phyloP scores from a whole-genome alignment of 1,140 invertebrate genomes.

The Tenebrio molitor region DNA sequence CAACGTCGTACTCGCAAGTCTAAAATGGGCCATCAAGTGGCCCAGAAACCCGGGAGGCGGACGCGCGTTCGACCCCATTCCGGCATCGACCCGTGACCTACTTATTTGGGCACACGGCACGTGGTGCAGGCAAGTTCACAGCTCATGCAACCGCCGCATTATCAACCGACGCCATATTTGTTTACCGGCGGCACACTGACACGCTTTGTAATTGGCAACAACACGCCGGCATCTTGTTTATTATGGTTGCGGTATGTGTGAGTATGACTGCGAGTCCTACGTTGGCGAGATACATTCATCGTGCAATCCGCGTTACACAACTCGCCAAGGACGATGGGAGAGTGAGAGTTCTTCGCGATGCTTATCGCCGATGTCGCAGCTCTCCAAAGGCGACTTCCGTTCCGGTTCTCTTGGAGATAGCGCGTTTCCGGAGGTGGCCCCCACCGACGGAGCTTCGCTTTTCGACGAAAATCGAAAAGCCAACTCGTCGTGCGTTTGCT shows the following conservation, averaged over 20 bases:
- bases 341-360: too few species aligned
- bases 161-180: constrained; percentile 25
- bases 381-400: too few species aligned
- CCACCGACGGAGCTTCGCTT: too few species aligned
- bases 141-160: not conserved
- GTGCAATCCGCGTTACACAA: constrained; percentile 7
- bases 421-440: too few species aligned
- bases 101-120: constrained; percentile 61
- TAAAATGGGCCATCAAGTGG: constrained; percentile 60
- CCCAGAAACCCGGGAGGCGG: constrained; percentile 62
- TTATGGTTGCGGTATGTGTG: not conserved
- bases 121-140: constrained; percentile 50
- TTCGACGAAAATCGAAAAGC: too few species aligned
- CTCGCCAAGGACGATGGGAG: not conserved
- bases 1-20: not conserved
- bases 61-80: constrained; percentile 64
- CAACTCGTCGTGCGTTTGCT: too few species aligned
- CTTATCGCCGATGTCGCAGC: too few species aligned
- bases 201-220: constrained; percentile 37
- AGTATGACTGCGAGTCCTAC: not conserved
- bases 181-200: constrained; percentile 43
- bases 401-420: too few species aligned
- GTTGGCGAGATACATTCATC: constrained; percentile 25
- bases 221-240: constrained; percentile 11
- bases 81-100: constrained; percentile 65